Percentiles rank a stretch among this genome's conserved stretches.
phyloP scores from a whole-genome alignment of 2,888 invertebrate species.

The Clusia tigrina region DNA sequence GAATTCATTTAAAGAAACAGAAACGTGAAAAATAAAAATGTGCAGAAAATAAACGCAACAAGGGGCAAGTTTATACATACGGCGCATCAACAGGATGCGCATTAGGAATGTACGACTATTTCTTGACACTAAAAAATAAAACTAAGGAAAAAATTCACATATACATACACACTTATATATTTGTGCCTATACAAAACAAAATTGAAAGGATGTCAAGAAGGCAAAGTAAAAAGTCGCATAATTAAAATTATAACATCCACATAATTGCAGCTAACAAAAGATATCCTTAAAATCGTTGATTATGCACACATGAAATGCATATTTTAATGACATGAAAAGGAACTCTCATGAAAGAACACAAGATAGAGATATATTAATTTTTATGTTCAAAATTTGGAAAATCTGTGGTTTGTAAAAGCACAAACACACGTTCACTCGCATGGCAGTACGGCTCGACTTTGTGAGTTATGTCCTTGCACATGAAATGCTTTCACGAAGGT shows the following conservation, averaged over 20 bases:
- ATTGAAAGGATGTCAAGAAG: background rate
- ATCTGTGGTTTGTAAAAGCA: too few relatives aligned
- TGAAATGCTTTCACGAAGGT: too few relatives aligned
- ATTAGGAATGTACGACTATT: background rate
- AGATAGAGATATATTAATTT: background rate
- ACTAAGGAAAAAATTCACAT: background rate
- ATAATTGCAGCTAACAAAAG: constrained; percentile 4
- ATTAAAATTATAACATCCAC: constrained; percentile 9
- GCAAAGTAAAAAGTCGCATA: constrained; percentile 5
- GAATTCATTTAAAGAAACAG: too few relatives aligned
- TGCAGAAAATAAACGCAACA: too few relatives aligned
- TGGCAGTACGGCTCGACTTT: too few relatives aligned
- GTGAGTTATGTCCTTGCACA: too few relatives aligned
- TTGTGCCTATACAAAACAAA: background rate
- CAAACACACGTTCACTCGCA: too few relatives aligned
- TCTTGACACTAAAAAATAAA: constrained; percentile 3
- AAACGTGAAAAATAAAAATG: too few relatives aligned
- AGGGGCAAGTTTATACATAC: background rate
- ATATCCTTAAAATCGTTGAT: constrained; percentile 17
- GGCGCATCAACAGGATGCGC: constrained; percentile 2
- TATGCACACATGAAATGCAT: constrained; percentile 21
- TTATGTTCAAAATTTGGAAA: too few relatives aligned
- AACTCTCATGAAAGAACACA: background rate
- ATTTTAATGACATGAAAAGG: constrained; percentile 21
- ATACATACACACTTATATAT: background rate